Percentiles rank a stretch among this genome's conserved stretches.
Conservation (phyloP, 2,888 invertebrate genomes). For the Bimastos eiseni region DNA sequence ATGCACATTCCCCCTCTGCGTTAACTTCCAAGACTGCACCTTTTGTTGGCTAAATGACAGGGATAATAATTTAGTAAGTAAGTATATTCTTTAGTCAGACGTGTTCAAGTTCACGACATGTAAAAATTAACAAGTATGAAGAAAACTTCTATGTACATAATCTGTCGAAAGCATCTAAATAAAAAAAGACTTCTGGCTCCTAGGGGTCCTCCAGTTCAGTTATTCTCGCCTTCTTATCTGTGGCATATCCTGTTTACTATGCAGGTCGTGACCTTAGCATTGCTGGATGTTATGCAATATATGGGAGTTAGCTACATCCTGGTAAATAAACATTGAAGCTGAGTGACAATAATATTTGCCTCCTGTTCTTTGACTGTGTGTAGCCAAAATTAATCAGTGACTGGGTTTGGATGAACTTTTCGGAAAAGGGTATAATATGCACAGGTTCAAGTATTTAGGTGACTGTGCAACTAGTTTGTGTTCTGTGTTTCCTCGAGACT, state of each 20-base stretch:
- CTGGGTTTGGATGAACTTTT: neutral
- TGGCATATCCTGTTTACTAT: neutral
- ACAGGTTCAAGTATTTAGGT: neutral
- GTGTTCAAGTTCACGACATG: no score
- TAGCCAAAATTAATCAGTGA: neutral
- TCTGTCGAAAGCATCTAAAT: no score
- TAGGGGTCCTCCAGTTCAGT: neutral
- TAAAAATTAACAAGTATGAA: no score
- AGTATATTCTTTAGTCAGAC: no score
- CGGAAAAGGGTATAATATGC: neutral
- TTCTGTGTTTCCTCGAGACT: neutral
- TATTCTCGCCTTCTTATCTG: neutral
- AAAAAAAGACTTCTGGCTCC: no score
- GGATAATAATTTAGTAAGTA: no score
- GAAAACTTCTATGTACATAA: no score
- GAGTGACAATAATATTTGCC: neutral
- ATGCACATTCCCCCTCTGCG: neutral
- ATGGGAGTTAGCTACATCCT: neutral
- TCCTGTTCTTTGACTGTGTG: neutral
- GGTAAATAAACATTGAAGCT: conserved; percentile 13
- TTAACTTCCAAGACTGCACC: neutral
- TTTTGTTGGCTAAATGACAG: neutral
- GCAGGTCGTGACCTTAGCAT: neutral
- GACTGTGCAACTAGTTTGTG: neutral
- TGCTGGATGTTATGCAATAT: neutral